These are phyloP conservation scores for Gnathonemus longibarbis DNA, from an alignment of 2,113 vertebrate genomes.

Conservation along the genomic window DNA sequence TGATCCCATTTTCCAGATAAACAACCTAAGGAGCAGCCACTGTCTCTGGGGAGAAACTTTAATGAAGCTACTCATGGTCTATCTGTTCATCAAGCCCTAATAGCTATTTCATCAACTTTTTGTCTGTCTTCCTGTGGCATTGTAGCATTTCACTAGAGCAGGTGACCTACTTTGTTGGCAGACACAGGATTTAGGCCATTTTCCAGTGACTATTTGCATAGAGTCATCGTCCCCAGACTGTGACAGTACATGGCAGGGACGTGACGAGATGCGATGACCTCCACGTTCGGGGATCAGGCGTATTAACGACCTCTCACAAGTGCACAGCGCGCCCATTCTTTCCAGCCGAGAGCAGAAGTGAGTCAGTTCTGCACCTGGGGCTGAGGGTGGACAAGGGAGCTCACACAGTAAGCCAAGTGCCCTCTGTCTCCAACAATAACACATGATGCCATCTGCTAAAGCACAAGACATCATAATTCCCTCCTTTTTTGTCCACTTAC, in stretches of 20 bases:
- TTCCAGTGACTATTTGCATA: neutral
- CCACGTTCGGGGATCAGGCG: neutral
- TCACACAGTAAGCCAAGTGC: neutral
- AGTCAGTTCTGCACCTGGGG: slow-evolving; percentile 26
- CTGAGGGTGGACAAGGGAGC: neutral
- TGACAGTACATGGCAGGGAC: slow-evolving; percentile 5
- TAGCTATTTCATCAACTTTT: neutral
- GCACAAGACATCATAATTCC: neutral
- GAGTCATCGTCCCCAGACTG: neutral
- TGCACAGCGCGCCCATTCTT: neutral
- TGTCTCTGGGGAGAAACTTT: neutral
- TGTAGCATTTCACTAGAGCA: neutral
- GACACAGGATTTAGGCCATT: neutral
- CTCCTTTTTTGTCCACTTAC: neutral
- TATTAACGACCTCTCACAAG: neutral
- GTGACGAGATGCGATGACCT: neutral
- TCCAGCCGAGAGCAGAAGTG: slow-evolving; percentile 6
- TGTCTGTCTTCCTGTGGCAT: neutral
- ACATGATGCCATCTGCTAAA: neutral
- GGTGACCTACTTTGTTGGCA: slow-evolving; percentile 2
- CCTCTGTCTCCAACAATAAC: neutral
- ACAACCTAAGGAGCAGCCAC: neutral
- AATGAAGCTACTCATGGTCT: neutral
- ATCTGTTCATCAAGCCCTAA: neutral
- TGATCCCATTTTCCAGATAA: neutral